Percentiles rank a stretch among this genome's conserved stretches.
These are phyloP conservation scores for Pitangus sulphuratus DNA, from an alignment of 2,797 vertebrate species.

Conservation along the genomic window DNA sequence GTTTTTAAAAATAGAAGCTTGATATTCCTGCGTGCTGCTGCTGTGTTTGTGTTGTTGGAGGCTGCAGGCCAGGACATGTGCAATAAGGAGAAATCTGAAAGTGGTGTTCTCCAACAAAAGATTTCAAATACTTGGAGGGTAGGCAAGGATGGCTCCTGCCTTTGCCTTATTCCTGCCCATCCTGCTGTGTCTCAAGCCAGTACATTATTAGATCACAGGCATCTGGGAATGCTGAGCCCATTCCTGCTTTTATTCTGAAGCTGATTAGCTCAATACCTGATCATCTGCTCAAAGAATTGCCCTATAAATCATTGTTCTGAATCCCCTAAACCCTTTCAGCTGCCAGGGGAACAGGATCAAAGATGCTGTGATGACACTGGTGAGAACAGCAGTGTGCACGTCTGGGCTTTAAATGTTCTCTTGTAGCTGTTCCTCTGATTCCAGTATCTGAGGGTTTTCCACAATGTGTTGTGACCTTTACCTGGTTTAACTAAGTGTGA, in stretches of 20 bases:
- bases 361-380: background rate
- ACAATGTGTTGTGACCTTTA: background rate
- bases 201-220: background rate
- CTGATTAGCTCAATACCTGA: background rate
- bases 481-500: background rate
- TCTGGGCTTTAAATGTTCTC: background rate
- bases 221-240: background rate
- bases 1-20: background rate
- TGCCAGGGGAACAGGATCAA: background rate
- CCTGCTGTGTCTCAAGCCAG: background rate
- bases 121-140: background rate
- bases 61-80: background rate
- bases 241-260: background rate
- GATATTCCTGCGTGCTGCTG: background rate
- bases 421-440: background rate
- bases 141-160: background rate
- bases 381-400: background rate
- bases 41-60: background rate
- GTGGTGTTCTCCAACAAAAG: background rate
- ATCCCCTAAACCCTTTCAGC: background rate
- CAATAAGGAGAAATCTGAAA: background rate
- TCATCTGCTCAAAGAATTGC: background rate
- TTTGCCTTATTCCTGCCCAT: background rate
- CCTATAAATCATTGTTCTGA: background rate
- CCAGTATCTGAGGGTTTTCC: background rate